A percentile compares a stretch with the other conserved stretches of the same genome.
Conservation (phyloP, 1,140 invertebrate genomes). For the Scaptomyza graminum region DNA sequence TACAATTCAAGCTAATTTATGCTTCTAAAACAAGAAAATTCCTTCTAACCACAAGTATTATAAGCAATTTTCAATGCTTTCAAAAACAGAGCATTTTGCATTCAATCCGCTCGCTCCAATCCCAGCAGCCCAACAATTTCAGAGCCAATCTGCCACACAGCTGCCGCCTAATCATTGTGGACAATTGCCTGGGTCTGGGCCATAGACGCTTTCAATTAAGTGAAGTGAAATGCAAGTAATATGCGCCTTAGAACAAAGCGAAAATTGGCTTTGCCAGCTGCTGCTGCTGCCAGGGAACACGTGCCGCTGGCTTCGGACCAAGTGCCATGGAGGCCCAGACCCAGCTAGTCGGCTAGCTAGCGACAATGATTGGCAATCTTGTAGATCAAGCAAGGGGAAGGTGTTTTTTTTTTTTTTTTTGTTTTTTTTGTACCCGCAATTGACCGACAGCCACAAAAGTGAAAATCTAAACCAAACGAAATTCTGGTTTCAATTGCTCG, state of each 20-base stretch:
- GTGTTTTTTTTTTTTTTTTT: not conserved
- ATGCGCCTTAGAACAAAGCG: conserved; percentile 57
- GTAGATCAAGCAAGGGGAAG: not conserved
- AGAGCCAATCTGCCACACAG: conserved; percentile 22
- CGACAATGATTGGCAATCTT: conserved; percentile 24
- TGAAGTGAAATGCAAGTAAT: conserved; percentile 58
- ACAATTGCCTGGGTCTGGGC: conserved; percentile 49
- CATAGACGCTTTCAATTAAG: conserved; percentile 60
- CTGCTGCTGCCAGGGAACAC: conserved; percentile 10
- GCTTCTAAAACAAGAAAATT: not conserved
- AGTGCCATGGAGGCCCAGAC: conserved; percentile 5
- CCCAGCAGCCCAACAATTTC: conserved; percentile 1
- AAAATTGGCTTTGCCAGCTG: conserved; percentile 57
- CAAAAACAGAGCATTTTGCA: conserved; percentile 9
- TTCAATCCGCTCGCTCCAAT: not conserved
- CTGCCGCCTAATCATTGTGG: conserved; percentile 44
- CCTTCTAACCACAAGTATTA: not conserved
- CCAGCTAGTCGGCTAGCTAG: not conserved
- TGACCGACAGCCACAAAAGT: conserved; percentile 71
- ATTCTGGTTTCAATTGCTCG: conserved; percentile 81
- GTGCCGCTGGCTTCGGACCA: conserved; percentile 17
- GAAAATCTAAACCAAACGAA: conserved; percentile 79
- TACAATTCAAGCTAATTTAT: not conserved
- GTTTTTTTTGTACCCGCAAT: not conserved
- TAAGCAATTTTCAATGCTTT: not conserved